Percentiles rank a stretch among this genome's conserved stretches.
Conservation (phyloP, 2,797 vertebrate genomes). For the Cyclura pinguis region DNA sequence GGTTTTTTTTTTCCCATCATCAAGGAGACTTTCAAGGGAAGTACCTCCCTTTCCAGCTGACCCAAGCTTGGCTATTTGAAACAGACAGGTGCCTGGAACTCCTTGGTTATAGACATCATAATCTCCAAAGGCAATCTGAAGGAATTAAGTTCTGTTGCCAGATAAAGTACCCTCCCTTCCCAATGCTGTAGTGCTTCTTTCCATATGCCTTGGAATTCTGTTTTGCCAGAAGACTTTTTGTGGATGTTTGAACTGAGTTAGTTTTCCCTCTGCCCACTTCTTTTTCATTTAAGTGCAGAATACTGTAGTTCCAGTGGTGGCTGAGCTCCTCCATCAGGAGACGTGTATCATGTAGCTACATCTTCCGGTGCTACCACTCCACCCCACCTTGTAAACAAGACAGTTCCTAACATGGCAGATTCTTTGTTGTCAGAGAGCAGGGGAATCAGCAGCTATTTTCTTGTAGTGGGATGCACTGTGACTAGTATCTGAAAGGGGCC, state of each 20-base stretch:
- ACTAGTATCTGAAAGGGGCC: too few species aligned
- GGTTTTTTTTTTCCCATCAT: neutral
- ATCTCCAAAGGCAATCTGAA: neutral
- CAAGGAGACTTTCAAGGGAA: neutral
- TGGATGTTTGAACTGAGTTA: neutral
- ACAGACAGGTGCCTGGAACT: neutral
- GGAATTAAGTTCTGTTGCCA: neutral
- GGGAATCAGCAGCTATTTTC: too few species aligned
- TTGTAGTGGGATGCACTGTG: too few species aligned
- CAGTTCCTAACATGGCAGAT: too few species aligned
- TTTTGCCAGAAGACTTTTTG: neutral
- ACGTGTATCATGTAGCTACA: too few species aligned
- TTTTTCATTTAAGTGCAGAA: neutral
- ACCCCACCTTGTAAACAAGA: too few species aligned
- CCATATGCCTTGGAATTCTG: constrained; percentile 1
- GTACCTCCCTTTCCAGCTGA: neutral
- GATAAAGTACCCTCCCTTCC: neutral
- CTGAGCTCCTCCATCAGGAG: too few species aligned
- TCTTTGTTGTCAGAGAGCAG: too few species aligned
- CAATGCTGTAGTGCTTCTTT: neutral
- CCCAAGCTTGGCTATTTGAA: neutral
- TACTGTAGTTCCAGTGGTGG: neutral
- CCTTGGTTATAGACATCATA: neutral
- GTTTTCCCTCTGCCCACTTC: neutral
- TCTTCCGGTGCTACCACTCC: too few species aligned